Base-by-base conservation (phyloP, 64 coral and sea anemone species). In the Pocillopora damicornis region DNA sequence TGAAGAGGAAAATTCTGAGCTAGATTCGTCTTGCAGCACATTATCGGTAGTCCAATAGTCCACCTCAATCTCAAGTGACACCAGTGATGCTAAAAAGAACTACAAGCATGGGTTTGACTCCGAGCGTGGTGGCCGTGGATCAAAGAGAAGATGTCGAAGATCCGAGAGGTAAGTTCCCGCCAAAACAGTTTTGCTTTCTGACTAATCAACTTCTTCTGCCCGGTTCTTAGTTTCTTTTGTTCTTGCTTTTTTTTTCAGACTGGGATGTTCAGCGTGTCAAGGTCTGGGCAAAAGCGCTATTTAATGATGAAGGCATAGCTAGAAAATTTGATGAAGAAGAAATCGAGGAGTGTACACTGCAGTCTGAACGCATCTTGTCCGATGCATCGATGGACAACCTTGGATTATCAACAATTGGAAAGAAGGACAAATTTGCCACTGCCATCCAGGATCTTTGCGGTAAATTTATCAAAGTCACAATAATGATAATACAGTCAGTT, bases 201-300 rank as follows among this genome's bases (percentile, higher is more conserved):
- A 37, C 79, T 81, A 81, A 61, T 26, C 22, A 62, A 26, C 26
- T 81, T 1, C 60, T 64, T 60, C 6, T 35, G 60, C 58, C 37
- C 17, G 23, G n/a, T 79, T 12, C 58, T 26, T 35, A 34, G 4
- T 23, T 81, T 81, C 18, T 63, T 81, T 63, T 35, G 22, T 61
- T 81, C 60, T 36, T 36, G 30, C 30, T 30, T 30, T 30, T 35
- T 26, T 13, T 34, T 75, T 61, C 62, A 81, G 78, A 82, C 34
- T 81, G 78, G 78, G 78, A 81, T 81, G 58, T 81, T 82, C 61
- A 82, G 22, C 20, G 14, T 13, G 78, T 81, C 59, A 81, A 81
- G 26, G n/a, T 8, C 59, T 81, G 78, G 78, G 78, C 60, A 63
- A 37, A 63, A 63, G 8, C 59, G 1, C 1, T 81, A 59, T 81